These are phyloP conservation scores for Meriones psammophilus DNA, from an alignment of 2,797 vertebrate genomes.

Conservation along the genomic window DNA sequence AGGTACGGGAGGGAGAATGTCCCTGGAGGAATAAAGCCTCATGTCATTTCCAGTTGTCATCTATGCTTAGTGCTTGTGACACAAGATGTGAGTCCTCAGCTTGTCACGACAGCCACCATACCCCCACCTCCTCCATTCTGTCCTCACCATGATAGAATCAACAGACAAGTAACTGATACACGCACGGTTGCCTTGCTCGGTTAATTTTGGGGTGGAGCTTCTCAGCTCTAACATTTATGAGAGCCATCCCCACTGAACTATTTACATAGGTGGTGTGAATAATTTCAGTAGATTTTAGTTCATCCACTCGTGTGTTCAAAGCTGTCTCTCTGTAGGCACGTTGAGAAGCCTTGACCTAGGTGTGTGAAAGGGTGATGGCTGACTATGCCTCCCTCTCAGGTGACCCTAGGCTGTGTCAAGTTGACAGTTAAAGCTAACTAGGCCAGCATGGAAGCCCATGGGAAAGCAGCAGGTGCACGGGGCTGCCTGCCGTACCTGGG, in stretches of 20 bases:
- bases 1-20: not conserved
- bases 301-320: too few relatives aligned
- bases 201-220: not conserved
- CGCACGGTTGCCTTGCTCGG: not conserved
- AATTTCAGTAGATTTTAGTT: not conserved
- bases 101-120: not conserved
- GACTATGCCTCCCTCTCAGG: not conserved
- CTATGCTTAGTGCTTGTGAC: not conserved
- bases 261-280: too few relatives aligned
- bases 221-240: not conserved
- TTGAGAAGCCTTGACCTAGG: not conserved
- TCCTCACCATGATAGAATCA: not conserved
- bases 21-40: not conserved
- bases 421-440: not conserved
- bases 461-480: conserved; percentile 35
- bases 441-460: not conserved
- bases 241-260: not conserved
- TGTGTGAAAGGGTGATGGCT: fast-evolving
- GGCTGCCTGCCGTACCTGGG: conserved; percentile 54
- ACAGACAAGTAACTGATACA: too few relatives aligned
- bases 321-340: not conserved
- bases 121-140: not conserved
- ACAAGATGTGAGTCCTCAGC: not conserved
- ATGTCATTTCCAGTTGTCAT: not conserved
- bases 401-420: not conserved